Conservation (phyloP, 2,113 vertebrate genomes). For the Rhipidura dahli region DNA sequence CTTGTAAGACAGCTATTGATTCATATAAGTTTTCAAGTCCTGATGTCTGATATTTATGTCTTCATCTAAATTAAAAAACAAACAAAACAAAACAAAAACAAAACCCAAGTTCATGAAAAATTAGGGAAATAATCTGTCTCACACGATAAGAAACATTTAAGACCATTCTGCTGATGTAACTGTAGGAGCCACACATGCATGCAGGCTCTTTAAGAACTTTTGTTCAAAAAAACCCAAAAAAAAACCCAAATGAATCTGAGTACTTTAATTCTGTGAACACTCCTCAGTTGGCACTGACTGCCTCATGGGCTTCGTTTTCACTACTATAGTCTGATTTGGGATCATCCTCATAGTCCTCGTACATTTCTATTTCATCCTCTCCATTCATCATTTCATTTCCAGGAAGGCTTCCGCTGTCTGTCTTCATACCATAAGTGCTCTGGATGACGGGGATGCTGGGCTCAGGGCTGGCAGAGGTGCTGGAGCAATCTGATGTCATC, state of each 20-base stretch:
- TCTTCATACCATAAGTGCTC: conserved; percentile 97
- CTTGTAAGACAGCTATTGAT: conserved; percentile 88
- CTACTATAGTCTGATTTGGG: conserved; percentile 99
- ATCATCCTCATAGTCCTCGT: conserved; percentile 98
- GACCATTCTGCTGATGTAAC: conserved; percentile 97
- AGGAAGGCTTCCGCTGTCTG: conserved; percentile 83
- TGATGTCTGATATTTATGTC: conserved; percentile 88
- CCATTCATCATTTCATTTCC: conserved; percentile 89
- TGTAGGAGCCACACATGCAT: conserved; percentile 93
- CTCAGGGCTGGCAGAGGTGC: conserved; percentile 95
- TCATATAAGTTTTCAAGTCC: conserved; percentile 95
- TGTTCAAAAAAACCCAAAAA: conserved; percentile 70
- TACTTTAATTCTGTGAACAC: conserved; percentile 75
- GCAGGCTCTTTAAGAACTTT: conserved; percentile 90
- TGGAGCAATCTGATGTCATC: conserved; percentile 99
- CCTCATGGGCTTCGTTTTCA: conserved; percentile 95
- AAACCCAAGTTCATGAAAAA: conserved; percentile 80
- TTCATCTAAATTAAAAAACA: conserved; percentile 88
- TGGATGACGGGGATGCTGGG: conserved; percentile 97
- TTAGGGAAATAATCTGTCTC: conserved; percentile 90
- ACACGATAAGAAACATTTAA: conserved; percentile 97
- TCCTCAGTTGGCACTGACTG: conserved; percentile 94
- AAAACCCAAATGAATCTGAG: conserved; percentile 72
- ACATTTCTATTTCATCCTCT: conserved; percentile 97
- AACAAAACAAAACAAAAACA: conserved; percentile 49